Percentiles rank a stretch among this genome's conserved stretches.
phyloP scores from a whole-genome alignment of 2,888 invertebrate genomes.

The Dynastes hyllus region DNA sequence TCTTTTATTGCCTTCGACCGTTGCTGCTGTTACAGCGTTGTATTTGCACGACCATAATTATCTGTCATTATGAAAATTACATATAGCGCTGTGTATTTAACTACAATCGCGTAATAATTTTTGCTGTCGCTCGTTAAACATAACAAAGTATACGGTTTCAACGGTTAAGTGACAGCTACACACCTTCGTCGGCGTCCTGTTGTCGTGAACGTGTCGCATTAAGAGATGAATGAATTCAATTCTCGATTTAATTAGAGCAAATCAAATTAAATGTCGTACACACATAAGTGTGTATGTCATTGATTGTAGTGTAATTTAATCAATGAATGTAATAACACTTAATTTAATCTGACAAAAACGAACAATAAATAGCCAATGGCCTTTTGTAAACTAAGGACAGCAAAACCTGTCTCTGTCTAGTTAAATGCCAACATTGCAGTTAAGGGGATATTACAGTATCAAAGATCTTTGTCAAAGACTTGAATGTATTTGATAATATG shows the following conservation, averaged over 20 bases:
- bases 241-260: slow-evolving; percentile 5
- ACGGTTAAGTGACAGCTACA: slow-evolving; percentile 17
- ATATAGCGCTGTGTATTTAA: slow-evolving; percentile 30
- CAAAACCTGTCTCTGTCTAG: no score
- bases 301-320: not conserved
- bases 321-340: not conserved
- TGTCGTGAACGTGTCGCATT: not conserved
- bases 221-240: not conserved
- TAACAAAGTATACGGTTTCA: slow-evolving; percentile 29
- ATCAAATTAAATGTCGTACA: slow-evolving; percentile 6
- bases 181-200: slow-evolving; percentile 13
- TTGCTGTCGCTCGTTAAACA: slow-evolving; percentile 38
- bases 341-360: not conserved
- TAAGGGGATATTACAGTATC: not conserved
- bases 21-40: not conserved
- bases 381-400: no score
- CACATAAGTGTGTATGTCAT: not conserved
- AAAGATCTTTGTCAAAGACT: not conserved
- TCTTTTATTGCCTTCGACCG: not conserved
- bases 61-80: slow-evolving; percentile 42
- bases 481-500: no score
- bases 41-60: slow-evolving; percentile 35
- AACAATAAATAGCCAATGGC: no score
- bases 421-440: not conserved
- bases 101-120: slow-evolving; percentile 42